Conservation (phyloP, 2,113 vertebrate species). For the human (Homo sapiens) region GRCh38 chr1:221181001-221181500, state of each 20-base stretch:
- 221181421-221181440: background rate
- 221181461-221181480: background rate
- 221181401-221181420: background rate
- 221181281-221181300: background rate
- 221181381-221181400: background rate
- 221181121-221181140: background rate
- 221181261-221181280: background rate
- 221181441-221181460: background rate
- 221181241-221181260: background rate
- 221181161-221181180: conserved; percentile 3
- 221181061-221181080: conserved; percentile 43
- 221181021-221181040: conserved; percentile 64
- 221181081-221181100: conserved; percentile 54
- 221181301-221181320: background rate
- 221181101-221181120: background rate
- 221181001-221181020: conserved; percentile 42
- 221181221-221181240: background rate
- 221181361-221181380: background rate
- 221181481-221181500: background rate
- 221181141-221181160: background rate
- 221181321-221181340: background rate
- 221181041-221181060: conserved; percentile 48
- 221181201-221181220: background rate
- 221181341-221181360: background rate
- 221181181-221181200: background rate